Percentiles rank a stretch among this genome's conserved stretches.
These are phyloP conservation scores for Meghimatium bilineatum DNA, from an alignment of 2,888 invertebrate species.

Conservation along the genomic window DNA sequence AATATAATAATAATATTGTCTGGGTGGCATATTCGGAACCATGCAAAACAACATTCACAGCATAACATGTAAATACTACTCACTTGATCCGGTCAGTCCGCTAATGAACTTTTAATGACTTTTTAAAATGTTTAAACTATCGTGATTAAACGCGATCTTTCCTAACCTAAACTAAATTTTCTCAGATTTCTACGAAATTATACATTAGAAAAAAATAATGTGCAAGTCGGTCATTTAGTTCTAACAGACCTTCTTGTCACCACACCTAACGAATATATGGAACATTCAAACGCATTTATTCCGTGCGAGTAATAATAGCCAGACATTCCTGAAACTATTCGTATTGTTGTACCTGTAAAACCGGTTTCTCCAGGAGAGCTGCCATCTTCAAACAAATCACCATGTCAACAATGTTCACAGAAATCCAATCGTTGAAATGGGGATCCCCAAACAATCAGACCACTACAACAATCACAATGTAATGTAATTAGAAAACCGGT, in stretches of 20 bases:
- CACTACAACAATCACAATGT: too few relatives aligned
- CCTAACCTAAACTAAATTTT: too few relatives aligned
- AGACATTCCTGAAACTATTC: constrained; percentile 47
- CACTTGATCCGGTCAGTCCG: not conserved
- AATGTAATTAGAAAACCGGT: too few relatives aligned
- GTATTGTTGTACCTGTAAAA: constrained; percentile 50
- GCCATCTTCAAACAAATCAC: constrained; percentile 55
- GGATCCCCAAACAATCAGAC: constrained; percentile 12
- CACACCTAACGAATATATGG: constrained; percentile 52
- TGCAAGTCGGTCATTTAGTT: not conserved
- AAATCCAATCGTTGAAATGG: constrained; percentile 50
- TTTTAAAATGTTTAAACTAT: not conserved
- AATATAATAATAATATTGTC: too few relatives aligned
- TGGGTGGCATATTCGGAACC: not conserved
- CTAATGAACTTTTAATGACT: not conserved
- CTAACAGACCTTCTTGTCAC: constrained; percentile 46
- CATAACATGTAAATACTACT: not conserved
- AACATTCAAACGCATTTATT: constrained; percentile 37
- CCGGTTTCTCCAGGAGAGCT: constrained; percentile 52
- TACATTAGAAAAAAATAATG: not conserved
- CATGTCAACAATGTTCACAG: constrained; percentile 51
- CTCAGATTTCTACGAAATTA: too few relatives aligned
- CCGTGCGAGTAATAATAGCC: constrained; percentile 51
- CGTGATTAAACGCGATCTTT: too few relatives aligned
- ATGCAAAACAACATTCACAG: not conserved